phyloP scores from a whole-genome alignment of 2,113 vertebrate genomes.

The Megalops atlanticus region DNA sequence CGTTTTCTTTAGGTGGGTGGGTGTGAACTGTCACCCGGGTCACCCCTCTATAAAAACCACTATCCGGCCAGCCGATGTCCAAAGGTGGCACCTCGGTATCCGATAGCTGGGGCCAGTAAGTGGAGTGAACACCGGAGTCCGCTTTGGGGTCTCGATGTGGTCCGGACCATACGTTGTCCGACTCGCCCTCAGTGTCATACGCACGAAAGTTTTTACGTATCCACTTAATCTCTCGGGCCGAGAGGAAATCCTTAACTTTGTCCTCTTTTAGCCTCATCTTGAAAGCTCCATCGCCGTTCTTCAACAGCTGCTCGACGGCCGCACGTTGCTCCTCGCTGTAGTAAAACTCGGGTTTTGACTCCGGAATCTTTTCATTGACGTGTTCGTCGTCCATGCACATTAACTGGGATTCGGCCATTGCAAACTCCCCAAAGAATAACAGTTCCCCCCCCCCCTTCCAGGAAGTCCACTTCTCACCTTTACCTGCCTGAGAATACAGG shows the following conservation, averaged over 20 bases:
- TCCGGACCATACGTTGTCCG: constrained; percentile 56
- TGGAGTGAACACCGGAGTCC: constrained; percentile 72
- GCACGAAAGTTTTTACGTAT: constrained; percentile 72
- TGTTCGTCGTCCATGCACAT: constrained; percentile 84
- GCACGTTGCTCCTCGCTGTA: constrained; percentile 93
- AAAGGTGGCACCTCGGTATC: constrained; percentile 87
- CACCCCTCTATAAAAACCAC: constrained; percentile 81
- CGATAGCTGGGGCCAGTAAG: constrained; percentile 91
- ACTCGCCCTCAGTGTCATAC: constrained; percentile 64
- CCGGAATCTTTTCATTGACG: constrained; percentile 82
- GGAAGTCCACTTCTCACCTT: neutral
- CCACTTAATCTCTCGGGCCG: constrained; percentile 73
- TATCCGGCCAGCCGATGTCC: constrained; percentile 89
- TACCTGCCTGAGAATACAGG: constrained; percentile 43
- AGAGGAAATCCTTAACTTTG: constrained; percentile 82
- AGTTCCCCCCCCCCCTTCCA: neutral
- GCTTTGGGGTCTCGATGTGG: constrained; percentile 54
- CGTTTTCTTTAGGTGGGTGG: constrained; percentile 84
- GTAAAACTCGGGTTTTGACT: constrained; percentile 83
- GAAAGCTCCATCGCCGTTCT: constrained; percentile 80
- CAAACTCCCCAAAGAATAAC: constrained; percentile 17
- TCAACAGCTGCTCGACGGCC: constrained; percentile 80
- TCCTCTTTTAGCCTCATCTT: constrained; percentile 74
- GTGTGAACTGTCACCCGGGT: constrained; percentile 83
- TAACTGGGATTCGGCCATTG: constrained; percentile 92